Evolutionary conservation across 2,113 vertebrate species (phyloP), one percentile per base, ranked within the genome.

Genomic region (Triplophysa rosa): DNA sequence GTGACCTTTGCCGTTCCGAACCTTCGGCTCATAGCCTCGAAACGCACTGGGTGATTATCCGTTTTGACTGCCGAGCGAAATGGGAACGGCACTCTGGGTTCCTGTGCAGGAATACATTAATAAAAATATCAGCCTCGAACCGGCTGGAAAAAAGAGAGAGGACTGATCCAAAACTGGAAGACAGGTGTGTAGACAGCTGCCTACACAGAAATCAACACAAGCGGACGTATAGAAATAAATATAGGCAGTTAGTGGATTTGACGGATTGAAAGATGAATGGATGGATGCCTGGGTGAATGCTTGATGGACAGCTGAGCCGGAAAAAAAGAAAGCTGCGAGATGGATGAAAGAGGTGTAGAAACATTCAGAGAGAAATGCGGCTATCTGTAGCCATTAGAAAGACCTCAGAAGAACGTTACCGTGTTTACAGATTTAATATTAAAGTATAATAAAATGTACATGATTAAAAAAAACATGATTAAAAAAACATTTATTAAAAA

Each of bases 1-100:
- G 88, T 94, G 93, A 94, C 93, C 91, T 95, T 94, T 89, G 86
- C 87, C 89, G 26, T 23, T 13, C 11, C 26, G 42, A 33, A 66
- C 72, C 26, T 77, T 66, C 40, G 52, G 66, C 52, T 11, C 21
- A 76, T 64, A 65, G 19, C 33, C 56, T 61, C 6, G 21, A 67
- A 83, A 68, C 21, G 24, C 21, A 54, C 49, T 11, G 56, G 2
- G 23, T 76, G 40, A 62, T 67, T 12, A 52, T 2, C 63, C 21
- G 13, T 2, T 17, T 49, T 42, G 21, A 59, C 14, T 21, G 3
- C 17, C 29, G 17, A 8, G 54, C 2, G 14, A 29, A 26, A 21
- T 3, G 23, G 26, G 21, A 54, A 24, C 54, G 45, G 3, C 54
- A 21, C 17, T 16, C 21, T 56, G 21, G 16, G 8, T 8, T 40